Base-by-base conservation (phyloP, 92 coral and sea anemone species). In the Zoanthus sansibaricus region DNA sequence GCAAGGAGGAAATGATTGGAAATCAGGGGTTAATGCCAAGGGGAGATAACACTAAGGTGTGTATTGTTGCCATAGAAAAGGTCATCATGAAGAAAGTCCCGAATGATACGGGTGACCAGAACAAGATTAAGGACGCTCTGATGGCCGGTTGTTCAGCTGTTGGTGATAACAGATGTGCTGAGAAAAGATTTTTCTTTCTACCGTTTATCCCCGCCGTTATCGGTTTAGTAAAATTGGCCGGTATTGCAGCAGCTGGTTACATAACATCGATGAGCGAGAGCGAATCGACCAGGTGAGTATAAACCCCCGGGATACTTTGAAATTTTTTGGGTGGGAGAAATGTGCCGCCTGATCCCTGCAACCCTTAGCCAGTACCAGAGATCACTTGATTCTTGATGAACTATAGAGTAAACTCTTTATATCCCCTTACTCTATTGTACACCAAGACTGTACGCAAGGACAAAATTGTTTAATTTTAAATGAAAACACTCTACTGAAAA, bases 181-280 rank as follows among this genome's bases (percentile, higher is more conserved):
- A 62, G 21, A 62, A 62, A n/a, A 18, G 69, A 18, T 62, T 62
- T n/a, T 62, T 62, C 11, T 62, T 18, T 9, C 69, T 62, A 4
- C 69, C 69, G 1, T 62, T 62, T 9, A 62, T 62, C 21, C 69
- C 69, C 69, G 69, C 69, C 69, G n/a, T 62, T 62, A 62, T 62
- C n/a, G 69, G 69, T 5, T 10, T 62, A 21, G 69, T 62, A 8
- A 62, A 62, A 62, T 21, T 62, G 69, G 69, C 69, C 20, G 69
- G 69, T 1, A 62, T 62, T 6, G 47, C 21, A 55, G 84, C 70
- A 15, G 84, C 75, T 71, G 69, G 88, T 58, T 20, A 62, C 69
- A 62, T 62, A 62, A 62, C 69, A 62, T 16, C 6, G 9, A 62
- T 62, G 69, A 62, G 69, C 25, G n/a, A 62, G 21, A 9, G 9